Evolutionary conservation across 1,140 invertebrate genomes (phyloP), one percentile per base, ranked within the genome.

Genomic region (Tribolium castaneum): DNA sequence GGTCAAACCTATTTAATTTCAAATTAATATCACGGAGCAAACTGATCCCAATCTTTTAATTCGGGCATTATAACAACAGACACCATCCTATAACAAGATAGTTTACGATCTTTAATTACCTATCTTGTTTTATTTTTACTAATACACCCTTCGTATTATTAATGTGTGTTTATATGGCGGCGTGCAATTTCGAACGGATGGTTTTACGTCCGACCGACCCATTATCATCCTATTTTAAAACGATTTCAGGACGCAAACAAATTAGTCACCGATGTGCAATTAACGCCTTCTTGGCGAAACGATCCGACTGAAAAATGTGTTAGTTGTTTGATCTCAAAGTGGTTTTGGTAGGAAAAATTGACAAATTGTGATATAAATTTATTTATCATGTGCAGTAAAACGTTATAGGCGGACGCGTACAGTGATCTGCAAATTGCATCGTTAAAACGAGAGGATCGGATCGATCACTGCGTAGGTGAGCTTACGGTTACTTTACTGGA

Each of bases 21-120:
- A 30, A 73, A 73, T 73, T 73, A 73, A 54, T 73, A 49, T 73
- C 34, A 52, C 52, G 52, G 14, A 51, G 45, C 22, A 52, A 52
- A 54, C 71, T 54, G 71, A 73, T 73, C 49, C 71, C 71, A 73
- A 73, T 73, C 71, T 73, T 73, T 73, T 73, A 73, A 73, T 73
- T 73, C 71, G 22, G 52, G 22, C 49, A 73, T 73, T 73, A 73
- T 30, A 73, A 49, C 71, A 39, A n/a, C 71, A 49, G 25, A 51
- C 71, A 54, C 71, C 70, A 72, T 51, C 19, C 71, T 14, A 54
- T 73, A 73, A 52, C 52, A 39, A 73, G 50, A 73, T 73, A 72
- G 45, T 66, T 66, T 66, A 66, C 14, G 34, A 54, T 73, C 71
- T 73, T 73, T 73, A 73, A 73, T 73, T 73, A 54, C 50, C 49